Base-by-base conservation (phyloP, 2,888 invertebrate species). In the Xestia sexstrigata region DNA sequence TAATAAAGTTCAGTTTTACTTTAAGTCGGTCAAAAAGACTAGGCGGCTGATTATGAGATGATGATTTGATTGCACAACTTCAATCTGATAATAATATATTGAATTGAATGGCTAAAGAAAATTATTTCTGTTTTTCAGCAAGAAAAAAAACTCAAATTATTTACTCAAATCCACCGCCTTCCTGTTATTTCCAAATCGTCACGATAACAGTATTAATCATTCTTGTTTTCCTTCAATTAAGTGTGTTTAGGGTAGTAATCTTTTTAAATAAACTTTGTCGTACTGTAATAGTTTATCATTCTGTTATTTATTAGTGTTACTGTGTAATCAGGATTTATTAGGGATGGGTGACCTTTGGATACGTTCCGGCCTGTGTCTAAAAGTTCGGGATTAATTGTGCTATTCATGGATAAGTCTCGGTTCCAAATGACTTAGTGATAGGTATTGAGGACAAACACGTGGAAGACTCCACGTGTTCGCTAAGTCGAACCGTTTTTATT, bases 211-310 rank as follows among this genome's bases (percentile, higher is more conserved):
- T 49, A 85, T 80, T 73, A 85, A 85, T 85, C 76, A 85, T 70
- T 74, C 71, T 58, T 82, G 79, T 85, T 85, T 85, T 82, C 68
- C 42, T 76, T 47, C 76, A 84, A 85, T 79, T 82, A 82, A 74
- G 30, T 75, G 26, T 70, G 42, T 77, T 79, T 30, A 23, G 26
- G 71, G 45, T 76, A 65, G 42, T 84, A 75, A 78, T 83, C 72
- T 47, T 71, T 76, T 78, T 79, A 82, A 42, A 78, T 79, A 82
- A 42, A 78, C 69, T 78, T 85, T 69, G 63, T 73, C 70, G 35
- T 35, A 20, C 8, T 42, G 49, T 70, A n/a, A n/a, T n/a, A 47
- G 70, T 76, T 68, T 70, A 75, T 78, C 74, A 66, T 84, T 74
- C 66, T 63, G 45, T 83, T 67, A 85, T 60, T 68, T 73, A 74